A percentile compares a stretch with the other conserved stretches of the same genome.
Evolutionary conservation across 2,113 vertebrate species (phyloP).

Genomic region (Rhabdomys dilectus): DNA sequence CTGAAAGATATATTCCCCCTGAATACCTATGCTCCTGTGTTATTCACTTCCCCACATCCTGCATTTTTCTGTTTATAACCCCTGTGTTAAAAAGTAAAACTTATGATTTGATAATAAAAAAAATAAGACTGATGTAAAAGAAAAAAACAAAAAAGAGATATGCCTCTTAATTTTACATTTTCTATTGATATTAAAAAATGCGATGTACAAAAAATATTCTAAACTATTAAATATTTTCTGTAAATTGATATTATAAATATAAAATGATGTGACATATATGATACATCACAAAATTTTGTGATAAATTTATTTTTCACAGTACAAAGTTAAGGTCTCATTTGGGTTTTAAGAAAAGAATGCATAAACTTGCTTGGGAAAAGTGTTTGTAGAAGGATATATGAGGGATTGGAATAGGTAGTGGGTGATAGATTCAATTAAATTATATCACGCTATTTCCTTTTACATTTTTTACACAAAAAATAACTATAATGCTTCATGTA

Average conservation of each 20-base stretch:
- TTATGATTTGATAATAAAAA: no score
- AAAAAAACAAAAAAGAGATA: background rate
- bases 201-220: background rate
- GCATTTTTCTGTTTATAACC: no score
- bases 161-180: no score
- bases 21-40: no score
- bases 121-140: no score
- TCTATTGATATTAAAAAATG: background rate
- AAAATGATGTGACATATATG: conserved; percentile 25
- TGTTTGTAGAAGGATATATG: background rate
- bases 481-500: background rate
- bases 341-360: background rate
- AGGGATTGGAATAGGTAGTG: background rate
- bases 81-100: no score
- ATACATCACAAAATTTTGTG: background rate
- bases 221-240: background rate
- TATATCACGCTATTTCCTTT: no score
- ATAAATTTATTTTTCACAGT: background rate
- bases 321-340: background rate
- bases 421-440: background rate
- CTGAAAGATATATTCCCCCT: no score
- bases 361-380: background rate
- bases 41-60: no score
- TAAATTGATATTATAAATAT: background rate
- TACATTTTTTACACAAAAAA: background rate